Conservation (phyloP, 2,113 vertebrate genomes). For the Psilopsiagon aymara region DNA sequence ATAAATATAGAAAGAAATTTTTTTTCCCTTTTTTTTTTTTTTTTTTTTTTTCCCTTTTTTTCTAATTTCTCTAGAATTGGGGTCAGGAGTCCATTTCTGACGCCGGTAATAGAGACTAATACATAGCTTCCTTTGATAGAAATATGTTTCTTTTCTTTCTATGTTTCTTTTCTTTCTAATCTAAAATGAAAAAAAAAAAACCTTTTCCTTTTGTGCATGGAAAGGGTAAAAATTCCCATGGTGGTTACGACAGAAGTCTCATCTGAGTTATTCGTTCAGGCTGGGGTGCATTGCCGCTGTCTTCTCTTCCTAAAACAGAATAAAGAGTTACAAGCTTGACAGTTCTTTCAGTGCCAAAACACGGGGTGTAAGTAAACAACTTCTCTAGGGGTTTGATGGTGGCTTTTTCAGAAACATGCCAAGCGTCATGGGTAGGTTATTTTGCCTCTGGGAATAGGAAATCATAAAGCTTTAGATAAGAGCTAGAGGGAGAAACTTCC, state of each 20-base stretch:
- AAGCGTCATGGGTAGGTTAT: background rate
- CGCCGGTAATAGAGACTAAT: background rate
- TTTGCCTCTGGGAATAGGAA: background rate
- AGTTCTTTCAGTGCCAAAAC: background rate
- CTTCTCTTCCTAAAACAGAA: conserved; percentile 5
- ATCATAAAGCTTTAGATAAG: background rate
- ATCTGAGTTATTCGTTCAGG: background rate
- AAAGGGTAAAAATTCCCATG: background rate
- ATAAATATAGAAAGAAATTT: background rate
- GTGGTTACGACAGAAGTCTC: background rate
- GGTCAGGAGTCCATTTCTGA: background rate
- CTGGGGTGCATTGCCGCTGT: background rate
- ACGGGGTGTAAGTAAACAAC: background rate
- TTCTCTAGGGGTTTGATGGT: background rate
- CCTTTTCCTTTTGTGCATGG: background rate
- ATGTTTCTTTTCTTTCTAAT: background rate
- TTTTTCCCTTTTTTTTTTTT: accelerated
- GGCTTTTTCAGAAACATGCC: background rate
- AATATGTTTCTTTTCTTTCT: background rate
- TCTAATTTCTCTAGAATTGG: background rate
- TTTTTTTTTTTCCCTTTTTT: accelerated
- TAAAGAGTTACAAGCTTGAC: conserved; percentile 4
- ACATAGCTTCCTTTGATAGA: background rate
- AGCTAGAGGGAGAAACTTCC: background rate
- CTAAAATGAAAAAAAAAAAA: background rate